These are phyloP conservation scores for Bombus confusus DNA, from an alignment of 1,140 invertebrate species.

Conservation along the genomic window DNA sequence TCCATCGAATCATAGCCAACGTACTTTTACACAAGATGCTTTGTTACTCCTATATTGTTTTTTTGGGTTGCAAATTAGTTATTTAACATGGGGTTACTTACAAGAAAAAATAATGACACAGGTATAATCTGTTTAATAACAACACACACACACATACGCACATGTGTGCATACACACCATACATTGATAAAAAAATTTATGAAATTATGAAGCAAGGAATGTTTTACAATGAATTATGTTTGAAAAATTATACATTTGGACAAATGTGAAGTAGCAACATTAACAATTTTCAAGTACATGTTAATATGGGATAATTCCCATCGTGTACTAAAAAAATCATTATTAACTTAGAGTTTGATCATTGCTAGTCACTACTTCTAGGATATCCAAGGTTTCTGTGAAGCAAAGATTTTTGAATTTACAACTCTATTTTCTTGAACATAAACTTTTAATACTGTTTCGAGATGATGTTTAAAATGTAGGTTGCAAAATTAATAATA, in stretches of 20 bases:
- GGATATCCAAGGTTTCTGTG: background rate
- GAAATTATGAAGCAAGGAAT: too few relatives aligned
- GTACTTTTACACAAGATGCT: constrained; percentile 83
- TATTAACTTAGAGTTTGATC: background rate
- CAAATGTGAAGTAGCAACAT: too few relatives aligned
- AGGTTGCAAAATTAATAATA: background rate
- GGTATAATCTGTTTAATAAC: constrained; percentile 74
- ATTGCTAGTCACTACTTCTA: constrained; percentile 15
- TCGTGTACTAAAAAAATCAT: background rate
- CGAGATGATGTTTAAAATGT: too few relatives aligned
- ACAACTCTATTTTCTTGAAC: background rate
- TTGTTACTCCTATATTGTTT: constrained; percentile 91
- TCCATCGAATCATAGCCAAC: constrained; percentile 66
- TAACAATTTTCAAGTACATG: too few relatives aligned
- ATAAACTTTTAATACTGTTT: background rate
- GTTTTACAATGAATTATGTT: background rate
- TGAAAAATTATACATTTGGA: too few relatives aligned
- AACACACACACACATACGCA: background rate
- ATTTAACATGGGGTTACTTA: constrained; percentile 96
- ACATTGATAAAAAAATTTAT: too few relatives aligned
- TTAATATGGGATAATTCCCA: too few relatives aligned
- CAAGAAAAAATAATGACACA: constrained; percentile 97
- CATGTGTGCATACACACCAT: background rate
- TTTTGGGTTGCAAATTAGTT: constrained; percentile 93
- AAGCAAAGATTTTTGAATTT: constrained; percentile 8